Percentiles rank a stretch among this genome's conserved stretches.
Evolutionary conservation across 2,888 invertebrate genomes (phyloP).

Genomic region (Emesis russula): DNA sequence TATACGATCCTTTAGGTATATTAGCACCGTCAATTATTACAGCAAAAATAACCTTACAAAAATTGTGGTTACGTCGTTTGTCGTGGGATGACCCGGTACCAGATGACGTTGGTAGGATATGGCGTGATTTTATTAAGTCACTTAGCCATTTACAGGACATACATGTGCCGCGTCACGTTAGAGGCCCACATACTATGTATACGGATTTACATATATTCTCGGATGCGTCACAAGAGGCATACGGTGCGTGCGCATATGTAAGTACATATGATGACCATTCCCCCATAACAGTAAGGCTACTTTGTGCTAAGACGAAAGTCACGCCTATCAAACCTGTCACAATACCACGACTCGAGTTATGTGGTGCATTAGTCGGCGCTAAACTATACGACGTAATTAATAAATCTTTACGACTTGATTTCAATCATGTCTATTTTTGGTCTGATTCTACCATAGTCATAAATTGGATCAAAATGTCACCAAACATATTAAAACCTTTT

Average conservation of each 20-base stretch:
- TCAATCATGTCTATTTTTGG: constrained; percentile 72
- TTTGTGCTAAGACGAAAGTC: not conserved
- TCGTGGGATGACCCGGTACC: not conserved
- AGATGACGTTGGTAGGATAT: not conserved
- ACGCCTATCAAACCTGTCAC: constrained; percentile 36
- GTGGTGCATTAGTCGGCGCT: constrained; percentile 49
- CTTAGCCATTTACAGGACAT: not conserved
- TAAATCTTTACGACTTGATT: constrained; percentile 26
- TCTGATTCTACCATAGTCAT: constrained; percentile 76
- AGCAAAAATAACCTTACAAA: not conserved
- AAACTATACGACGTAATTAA: not conserved
- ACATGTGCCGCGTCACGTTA: not conserved
- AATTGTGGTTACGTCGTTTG: not conserved
- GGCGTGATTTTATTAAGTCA: not conserved
- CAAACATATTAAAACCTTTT: constrained; percentile 62
- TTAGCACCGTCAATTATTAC: not conserved
- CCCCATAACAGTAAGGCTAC: not conserved
- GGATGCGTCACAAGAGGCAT: not conserved
- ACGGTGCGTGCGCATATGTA: not conserved
- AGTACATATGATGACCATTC: not conserved
- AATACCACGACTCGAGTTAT: constrained; percentile 84
- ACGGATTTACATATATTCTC: not conserved
- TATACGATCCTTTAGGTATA: not conserved
- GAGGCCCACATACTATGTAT: not conserved
- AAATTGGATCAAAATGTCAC: constrained; percentile 59